A percentile compares a stretch with the other conserved stretches of the same genome.
Evolutionary conservation across 1,140 invertebrate genomes (phyloP).

Genomic region (Zaprionus kolodkinae): DNA sequence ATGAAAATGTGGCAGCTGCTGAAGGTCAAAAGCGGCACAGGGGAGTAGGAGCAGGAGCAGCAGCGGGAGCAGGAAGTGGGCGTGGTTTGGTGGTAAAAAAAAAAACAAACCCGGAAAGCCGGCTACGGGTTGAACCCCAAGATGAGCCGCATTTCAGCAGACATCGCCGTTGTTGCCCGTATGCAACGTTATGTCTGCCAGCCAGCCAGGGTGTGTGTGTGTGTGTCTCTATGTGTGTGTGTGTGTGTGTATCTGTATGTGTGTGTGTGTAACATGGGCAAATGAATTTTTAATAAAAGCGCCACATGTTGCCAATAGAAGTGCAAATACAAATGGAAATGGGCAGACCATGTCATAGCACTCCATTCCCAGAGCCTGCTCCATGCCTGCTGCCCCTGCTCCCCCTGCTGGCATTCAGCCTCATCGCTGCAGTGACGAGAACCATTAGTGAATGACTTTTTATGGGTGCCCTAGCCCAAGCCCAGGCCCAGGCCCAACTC

Average conservation of each 20-base stretch:
- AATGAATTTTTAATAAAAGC: conserved; percentile 83
- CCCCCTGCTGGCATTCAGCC: no score
- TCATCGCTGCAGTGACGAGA: conserved; percentile 61
- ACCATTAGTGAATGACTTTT: conserved; percentile 80
- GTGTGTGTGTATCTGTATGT: conserved; percentile 16
- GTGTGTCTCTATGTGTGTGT: not conserved
- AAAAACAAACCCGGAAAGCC: conserved; percentile 31
- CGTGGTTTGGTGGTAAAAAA: conserved; percentile 7
- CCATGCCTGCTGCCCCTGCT: not conserved
- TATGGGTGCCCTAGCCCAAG: conserved; percentile 21
- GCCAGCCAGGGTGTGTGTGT: not conserved
- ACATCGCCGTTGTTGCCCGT: conserved; percentile 25
- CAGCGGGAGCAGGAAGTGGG: not conserved
- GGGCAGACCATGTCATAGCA: conserved; percentile 41
- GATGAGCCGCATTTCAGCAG: conserved; percentile 41
- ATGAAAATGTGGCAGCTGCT: conserved; percentile 72
- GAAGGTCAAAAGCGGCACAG: conserved; percentile 65
- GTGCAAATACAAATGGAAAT: conserved; percentile 74
- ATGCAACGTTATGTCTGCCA: conserved; percentile 15
- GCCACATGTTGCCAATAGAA: conserved; percentile 80
- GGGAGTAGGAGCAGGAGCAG: conserved; percentile 17
- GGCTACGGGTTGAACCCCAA: conserved; percentile 17
- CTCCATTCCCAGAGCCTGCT: conserved; percentile 9
- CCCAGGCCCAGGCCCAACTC: not conserved
- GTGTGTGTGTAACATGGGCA: conserved; percentile 66